Base-by-base conservation (phyloP, 53 echinoderm and acorn worm genomes). In the Paracentrotus lividus region DNA sequence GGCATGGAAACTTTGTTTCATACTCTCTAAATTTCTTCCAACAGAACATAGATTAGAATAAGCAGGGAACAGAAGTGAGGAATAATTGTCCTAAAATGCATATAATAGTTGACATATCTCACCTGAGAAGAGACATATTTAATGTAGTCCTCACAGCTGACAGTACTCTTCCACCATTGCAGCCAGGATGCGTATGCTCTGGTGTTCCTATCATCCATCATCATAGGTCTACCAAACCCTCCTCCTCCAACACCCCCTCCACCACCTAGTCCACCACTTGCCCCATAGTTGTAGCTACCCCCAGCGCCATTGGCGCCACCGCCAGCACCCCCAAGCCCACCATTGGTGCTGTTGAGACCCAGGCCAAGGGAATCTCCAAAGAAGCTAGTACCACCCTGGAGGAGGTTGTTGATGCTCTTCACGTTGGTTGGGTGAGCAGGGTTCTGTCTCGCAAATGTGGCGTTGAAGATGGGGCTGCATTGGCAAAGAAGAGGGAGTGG, bases 91-190 rank as follows among this genome's bases (percentile, higher is more conserved):
- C 15, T 4, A 59, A 38, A 76, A 38, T 76, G 24, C n/a, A 86
- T 12, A 1, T 0, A 18, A 49, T 18, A n/a, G n/a, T n/a, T n/a
- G n/a, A n/a, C n/a, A 20, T 12, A 77, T 92, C 92, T 84, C 75
- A 98, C 98, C 96, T 98, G 98, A 33, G 98, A 97, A 3, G 97
- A 94, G n/a, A 98, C 51, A 61, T 95, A 98, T 72, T 98, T 98
- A 85, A 94, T 95, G 92, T 98, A 98, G 47, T 98, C 98, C 85
- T 98, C 96, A 24, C 93, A 94, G 95, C 96, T 97, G 85, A 98
- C 91, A 31, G 97, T 98, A 86, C 94, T 96, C 93, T 98, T 98
- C 98, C 98, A 98, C 97, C 97, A 98, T 0, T 95, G 94, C 29
- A 98, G 81, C 98, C 98, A 98, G 0, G 98, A 98, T 38, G 95